A percentile compares a stretch with the other conserved stretches of the same genome.
Conservation (phyloP, 2,113 vertebrate genomes). For the Pontoporia blainvillei region DNA sequence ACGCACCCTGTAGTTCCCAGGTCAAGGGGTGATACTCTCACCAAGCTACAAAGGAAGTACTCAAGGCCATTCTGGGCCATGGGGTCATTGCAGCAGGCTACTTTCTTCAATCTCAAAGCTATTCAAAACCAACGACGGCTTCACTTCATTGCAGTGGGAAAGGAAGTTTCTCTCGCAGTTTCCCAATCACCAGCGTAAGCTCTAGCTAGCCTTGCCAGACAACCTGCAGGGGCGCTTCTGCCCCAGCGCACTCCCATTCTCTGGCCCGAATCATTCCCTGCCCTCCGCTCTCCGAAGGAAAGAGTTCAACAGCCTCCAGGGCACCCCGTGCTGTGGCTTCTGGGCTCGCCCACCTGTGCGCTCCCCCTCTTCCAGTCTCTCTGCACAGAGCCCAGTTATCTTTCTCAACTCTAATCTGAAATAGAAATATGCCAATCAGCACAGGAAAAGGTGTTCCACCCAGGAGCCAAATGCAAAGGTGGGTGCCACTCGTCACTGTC, state of each 20-base stretch:
- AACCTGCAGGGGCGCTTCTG: background rate
- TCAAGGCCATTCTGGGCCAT: background rate
- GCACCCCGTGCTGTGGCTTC: background rate
- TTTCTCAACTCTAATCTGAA: background rate
- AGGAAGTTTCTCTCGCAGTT: background rate
- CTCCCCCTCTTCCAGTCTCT: background rate
- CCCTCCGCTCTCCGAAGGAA: background rate
- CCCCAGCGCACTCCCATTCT: background rate
- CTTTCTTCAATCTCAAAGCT: slow-evolving; percentile 11
- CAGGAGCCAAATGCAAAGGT: background rate
- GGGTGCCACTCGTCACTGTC: background rate
- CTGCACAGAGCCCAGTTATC: accelerated
- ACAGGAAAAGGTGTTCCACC: too few species aligned
- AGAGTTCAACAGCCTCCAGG: background rate
- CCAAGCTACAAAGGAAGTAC: slow-evolving; percentile 58
- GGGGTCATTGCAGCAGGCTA: background rate
- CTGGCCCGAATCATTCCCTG: background rate
- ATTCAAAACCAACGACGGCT: background rate
- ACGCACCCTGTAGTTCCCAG: background rate
- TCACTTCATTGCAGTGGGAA: background rate
- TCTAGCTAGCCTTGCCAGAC: accelerated
- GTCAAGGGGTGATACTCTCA: background rate
- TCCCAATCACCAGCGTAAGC: background rate
- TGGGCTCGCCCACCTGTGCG: background rate
- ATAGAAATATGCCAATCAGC: accelerated